Evolutionary conservation across 1,140 invertebrate species (phyloP), one percentile per base, ranked within the genome.

Genomic region (Penaeus chinensis): DNA sequence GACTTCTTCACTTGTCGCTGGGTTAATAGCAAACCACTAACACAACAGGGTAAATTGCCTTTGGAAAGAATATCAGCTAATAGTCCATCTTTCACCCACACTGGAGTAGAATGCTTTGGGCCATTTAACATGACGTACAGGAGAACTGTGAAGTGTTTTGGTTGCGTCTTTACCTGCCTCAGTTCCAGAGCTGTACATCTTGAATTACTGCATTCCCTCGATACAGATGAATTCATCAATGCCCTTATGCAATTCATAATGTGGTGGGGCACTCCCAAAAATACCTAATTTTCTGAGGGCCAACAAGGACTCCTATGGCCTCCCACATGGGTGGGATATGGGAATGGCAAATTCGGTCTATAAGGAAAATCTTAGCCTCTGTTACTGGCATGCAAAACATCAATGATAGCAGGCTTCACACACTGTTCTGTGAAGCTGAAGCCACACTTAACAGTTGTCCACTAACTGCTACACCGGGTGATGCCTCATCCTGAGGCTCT

Each of bases 81-180:
- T 20, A 32, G 32, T 32, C 32, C 32, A 32, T 2, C 32, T 32
- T 32, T 32, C 32, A 32, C 32, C 32, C 32, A 66, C 76, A 89
- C 90, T 18, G 91, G 91, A 19, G 76, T 91, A 54, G 91, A 91
- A 61, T 91, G 84, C 88, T 91, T 91, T 87, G 88, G 91, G 19
- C 90, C 91, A 2, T 84, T 91, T n/a, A 22, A 65, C 32, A 84
- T 91, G 8, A 91, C 82, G 61, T 42, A 22, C n/a, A 81, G 69
- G 27, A 71, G 47, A 20, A 47, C 32, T 63, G 66, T 89, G 13
- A 91, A 91, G 79, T 74, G 90, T 10, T 91, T 91, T 86, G 90
- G 91, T 22, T 81, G 86, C 24, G 85, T 91, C 37, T 91, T 91
- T 42, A 91, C 91, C 0, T 91, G 91, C 47, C 42, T 91, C 22